Evolutionary conservation across 2,797 vertebrate genomes (phyloP), one percentile per base, ranked within the genome.

Genomic region (Pseudochirops corinnae): DNA sequence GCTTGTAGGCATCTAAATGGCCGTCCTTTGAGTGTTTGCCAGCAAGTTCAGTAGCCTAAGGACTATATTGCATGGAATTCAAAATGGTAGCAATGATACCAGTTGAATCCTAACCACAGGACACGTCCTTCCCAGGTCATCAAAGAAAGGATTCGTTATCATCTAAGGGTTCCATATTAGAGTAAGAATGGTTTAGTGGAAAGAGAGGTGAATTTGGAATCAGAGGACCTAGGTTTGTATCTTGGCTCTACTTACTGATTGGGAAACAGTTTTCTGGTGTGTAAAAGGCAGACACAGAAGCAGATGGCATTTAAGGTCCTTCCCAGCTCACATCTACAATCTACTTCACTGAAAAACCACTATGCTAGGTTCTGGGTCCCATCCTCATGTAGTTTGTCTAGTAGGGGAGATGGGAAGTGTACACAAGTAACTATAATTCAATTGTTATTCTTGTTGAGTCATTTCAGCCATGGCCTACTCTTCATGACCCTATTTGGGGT

Each of bases 71-170:
- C 56, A 55, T 67, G 55, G 57, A 92, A 29, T 3, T 26, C 14
- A 57, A 74, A 53, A 74, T 92, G 82, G 91, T 33, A 95, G 29
- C 31, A 62, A 21, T 50, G 55, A 5, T n/a, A 29, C 53, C 6
- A 60, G 50, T 18, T 56, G 55, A 58, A 24, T 95, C 74, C 50
- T 52, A 90, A 55, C 67, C 56, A 28, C 24, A 87, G 39, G 39
- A 50, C 46, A 18, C 7, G 3, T 87, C 10, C 39, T 87, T 87
- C 3, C 21, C 46, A 87, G 24, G 39, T 11, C 39, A 46, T 7
- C 55, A 67, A 96, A n/a, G 82, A 92, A 95, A 28, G 39, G 39
- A 33, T 52, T 94, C 50, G 4, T 60, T 82, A 91, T 90, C 52
- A 46, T 6, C 6, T 46, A 82, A 7, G 7, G 39, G 39, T 9